Percentiles rank a stretch among this genome's conserved stretches.
These are phyloP conservation scores for Aurelia sp. DNA, from an alignment of 30 jellyfish, hydroid and myxozoan genomes.

Conservation along the genomic window DNA sequence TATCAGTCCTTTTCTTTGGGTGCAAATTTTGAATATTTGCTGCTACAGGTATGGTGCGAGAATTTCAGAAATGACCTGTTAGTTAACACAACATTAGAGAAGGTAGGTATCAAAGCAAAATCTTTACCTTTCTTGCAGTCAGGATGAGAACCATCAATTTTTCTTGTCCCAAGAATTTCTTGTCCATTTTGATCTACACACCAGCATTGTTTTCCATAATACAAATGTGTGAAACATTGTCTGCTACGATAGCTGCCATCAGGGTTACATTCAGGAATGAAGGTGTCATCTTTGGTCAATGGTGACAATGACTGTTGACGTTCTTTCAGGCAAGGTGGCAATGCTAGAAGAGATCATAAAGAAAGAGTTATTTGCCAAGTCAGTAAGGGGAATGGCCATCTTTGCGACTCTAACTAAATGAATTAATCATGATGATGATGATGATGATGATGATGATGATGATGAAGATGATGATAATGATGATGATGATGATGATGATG, in stretches of 20 bases:
- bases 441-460: too few species aligned
- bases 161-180: conserved; percentile 97
- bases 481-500: too few species aligned
- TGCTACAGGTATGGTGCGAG: too few species aligned
- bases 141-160: conserved; percentile 98
- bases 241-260: conserved; percentile 96
- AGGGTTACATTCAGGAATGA: conserved; percentile 92
- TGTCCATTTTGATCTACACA: conserved; percentile 96
- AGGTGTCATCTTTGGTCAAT: conserved; percentile 86
- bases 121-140: conserved; percentile 91
- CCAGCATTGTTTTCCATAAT: conserved; percentile 99
- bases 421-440: too few species aligned
- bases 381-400: too few species aligned
- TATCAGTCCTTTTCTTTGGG: too few species aligned
- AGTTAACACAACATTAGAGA: too few species aligned
- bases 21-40: too few species aligned
- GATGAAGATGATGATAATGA: too few species aligned
- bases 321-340: conserved; percentile 91
- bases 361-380: too few species aligned
- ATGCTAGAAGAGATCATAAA: conserved; percentile 23
- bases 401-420: too few species aligned
- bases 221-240: conserved; percentile 95
- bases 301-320: conserved; percentile 83
- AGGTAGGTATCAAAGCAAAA: not conserved
- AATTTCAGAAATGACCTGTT: too few species aligned